phyloP scores from a whole-genome alignment of 2,797 vertebrate species.

The Lepus oiostolus region DNA sequence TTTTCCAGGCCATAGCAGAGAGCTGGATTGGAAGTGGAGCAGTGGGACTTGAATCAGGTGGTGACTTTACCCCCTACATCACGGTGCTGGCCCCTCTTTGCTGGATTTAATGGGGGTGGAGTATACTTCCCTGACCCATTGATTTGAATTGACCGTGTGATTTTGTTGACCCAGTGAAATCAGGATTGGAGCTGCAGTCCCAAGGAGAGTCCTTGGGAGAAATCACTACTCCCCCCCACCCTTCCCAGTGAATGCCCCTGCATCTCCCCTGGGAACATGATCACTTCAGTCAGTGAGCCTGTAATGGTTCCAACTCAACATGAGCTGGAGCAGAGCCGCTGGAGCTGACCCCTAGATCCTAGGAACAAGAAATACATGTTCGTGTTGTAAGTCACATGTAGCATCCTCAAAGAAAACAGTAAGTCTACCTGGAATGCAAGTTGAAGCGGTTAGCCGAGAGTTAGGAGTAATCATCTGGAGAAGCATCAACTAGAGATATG shows the following conservation, averaged over 20 bases:
- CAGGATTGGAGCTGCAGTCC: not conserved
- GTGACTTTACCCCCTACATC: too few species aligned
- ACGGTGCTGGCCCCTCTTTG: too few species aligned
- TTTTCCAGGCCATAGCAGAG: too few species aligned
- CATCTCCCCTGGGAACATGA: not conserved
- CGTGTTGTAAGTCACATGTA: not conserved
- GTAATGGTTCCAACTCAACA: not conserved
- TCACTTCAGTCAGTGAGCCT: not conserved
- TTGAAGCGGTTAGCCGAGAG: not conserved
- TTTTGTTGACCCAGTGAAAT: constrained; percentile 8
- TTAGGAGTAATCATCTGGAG: not conserved
- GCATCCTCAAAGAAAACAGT: not conserved
- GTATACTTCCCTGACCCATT: not conserved
- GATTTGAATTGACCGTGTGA: not conserved
- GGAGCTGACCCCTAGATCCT: not conserved
- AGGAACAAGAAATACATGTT: not conserved
- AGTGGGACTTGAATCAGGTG: too few species aligned
- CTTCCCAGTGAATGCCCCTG: not conserved
- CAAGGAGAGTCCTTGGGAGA: not conserved
- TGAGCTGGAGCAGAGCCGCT: not conserved
- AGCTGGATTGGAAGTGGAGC: too few species aligned
- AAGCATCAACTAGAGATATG: not conserved
- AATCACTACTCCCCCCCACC: not conserved
- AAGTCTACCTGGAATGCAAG: not conserved
- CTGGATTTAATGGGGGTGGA: not conserved